A percentile compares a stretch with the other conserved stretches of the same genome.
Evolutionary conservation across 1,140 invertebrate species (phyloP).

Genomic region (Drosophila prosaltans): DNA sequence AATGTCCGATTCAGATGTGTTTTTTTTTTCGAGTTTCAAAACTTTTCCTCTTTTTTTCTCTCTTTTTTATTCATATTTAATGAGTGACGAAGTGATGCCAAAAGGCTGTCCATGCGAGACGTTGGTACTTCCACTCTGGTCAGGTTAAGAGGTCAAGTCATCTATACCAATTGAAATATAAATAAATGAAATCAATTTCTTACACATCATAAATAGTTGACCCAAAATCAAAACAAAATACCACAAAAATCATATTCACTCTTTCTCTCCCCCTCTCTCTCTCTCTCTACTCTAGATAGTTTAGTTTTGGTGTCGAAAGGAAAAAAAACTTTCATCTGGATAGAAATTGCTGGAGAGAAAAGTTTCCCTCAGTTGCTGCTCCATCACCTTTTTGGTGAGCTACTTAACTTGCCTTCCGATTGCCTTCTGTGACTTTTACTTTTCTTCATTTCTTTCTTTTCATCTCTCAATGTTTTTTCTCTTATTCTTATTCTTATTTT

Average conservation of each 20-base stretch:
- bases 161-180: conserved; percentile 1
- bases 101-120: not conserved
- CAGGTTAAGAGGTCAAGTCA: not conserved
- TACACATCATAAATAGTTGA: conserved; percentile 1
- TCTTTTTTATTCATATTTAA: conserved; percentile 22
- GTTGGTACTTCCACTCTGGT: too few species aligned
- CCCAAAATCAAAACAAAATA: not conserved
- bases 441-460: conserved; percentile 1
- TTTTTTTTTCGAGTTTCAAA: too few species aligned
- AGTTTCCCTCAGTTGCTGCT: conserved; percentile 27
- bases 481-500: too few species aligned
- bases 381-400: conserved; percentile 45
- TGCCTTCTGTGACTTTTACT: conserved; percentile 14
- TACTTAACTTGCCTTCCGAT: conserved; percentile 43
- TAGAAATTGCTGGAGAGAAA: not conserved
- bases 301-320: not conserved
- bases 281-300: too few species aligned
- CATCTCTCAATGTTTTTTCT: conserved; percentile 7
- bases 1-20: too few species aligned
- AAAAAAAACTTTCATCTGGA: conserved; percentile 37
- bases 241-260: not conserved
- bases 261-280: not conserved
- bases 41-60: not conserved
- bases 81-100: conserved; percentile 42
- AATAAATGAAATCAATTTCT: conserved; percentile 29